Conservation (phyloP, 2,797 vertebrate species). For the Moxostoma hubbsi region DNA sequence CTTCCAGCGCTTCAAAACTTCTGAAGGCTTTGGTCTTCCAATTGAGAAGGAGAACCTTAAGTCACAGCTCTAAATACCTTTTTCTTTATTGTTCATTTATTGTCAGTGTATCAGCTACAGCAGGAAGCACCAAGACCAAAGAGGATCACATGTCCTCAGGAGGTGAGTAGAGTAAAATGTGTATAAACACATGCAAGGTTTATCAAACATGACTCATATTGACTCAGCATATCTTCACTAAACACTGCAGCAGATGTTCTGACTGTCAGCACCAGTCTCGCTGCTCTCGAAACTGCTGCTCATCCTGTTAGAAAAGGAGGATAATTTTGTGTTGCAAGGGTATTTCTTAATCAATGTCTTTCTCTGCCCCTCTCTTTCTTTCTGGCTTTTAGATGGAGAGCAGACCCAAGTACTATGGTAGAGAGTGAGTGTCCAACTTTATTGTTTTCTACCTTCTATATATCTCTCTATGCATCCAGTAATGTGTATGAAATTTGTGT, state of each 20-base stretch:
- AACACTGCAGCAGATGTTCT: constrained; percentile 27
- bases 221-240: constrained; percentile 38
- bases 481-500: constrained; percentile 9
- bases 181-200: constrained; percentile 31
- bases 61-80: constrained; percentile 46
- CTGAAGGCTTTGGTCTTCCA: neutral
- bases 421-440: constrained; percentile 90
- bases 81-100: constrained; percentile 44
- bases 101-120: constrained; percentile 96
- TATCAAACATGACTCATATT: constrained; percentile 33
- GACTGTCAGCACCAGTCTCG: neutral
- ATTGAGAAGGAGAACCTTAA: neutral
- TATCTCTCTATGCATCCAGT: neutral
- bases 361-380: constrained; percentile 11
- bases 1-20: neutral
- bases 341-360: neutral
- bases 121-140: constrained; percentile 96
- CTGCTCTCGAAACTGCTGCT: neutral
- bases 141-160: constrained; percentile 92
- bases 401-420: constrained; percentile 97
- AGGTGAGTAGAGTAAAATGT: constrained; percentile 83
- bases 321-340: neutral
- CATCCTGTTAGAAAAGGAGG: constrained; percentile 3
- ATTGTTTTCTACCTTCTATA: constrained; percentile 4
- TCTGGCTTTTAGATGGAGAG: constrained; percentile 86